Percentiles rank a stretch among this genome's conserved stretches.
Conservation (phyloP, 2,888 invertebrate genomes). For the Acleris sparsana region DNA sequence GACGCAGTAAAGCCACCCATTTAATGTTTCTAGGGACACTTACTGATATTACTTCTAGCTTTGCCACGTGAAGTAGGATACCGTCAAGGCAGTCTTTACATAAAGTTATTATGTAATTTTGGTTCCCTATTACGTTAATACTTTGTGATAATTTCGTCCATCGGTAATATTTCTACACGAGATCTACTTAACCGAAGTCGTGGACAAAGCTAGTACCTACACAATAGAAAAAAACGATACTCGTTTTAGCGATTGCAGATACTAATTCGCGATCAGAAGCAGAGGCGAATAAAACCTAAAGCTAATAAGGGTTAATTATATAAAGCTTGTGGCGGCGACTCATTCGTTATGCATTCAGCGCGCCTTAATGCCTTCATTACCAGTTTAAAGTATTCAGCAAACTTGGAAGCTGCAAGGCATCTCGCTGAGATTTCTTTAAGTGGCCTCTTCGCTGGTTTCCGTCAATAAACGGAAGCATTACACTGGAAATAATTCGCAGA, state of each 20-base stretch:
- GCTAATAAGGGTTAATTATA: slow-evolving; percentile 61
- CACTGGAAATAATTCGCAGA: slow-evolving; percentile 50
- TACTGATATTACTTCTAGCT: slow-evolving; percentile 42
- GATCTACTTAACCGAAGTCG: no score
- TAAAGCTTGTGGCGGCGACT: slow-evolving; percentile 63
- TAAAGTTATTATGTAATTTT: no score
- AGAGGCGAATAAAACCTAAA: slow-evolving; percentile 1
- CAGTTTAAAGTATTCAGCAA: slow-evolving; percentile 82
- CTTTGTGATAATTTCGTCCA: no score
- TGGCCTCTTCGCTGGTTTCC: slow-evolving; percentile 49
- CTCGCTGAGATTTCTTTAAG: slow-evolving; percentile 72
- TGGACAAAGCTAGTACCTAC: no score
- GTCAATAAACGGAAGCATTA: slow-evolving; percentile 52
- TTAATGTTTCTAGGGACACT: slow-evolving; percentile 45
- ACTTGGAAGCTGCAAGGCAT: slow-evolving; percentile 67
- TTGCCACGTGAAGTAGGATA: neutral
- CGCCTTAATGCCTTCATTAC: slow-evolving; percentile 80
- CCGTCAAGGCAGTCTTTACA: neutral
- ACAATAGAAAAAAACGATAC: no score
- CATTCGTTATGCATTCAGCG: slow-evolving; percentile 80
- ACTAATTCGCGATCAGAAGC: neutral
- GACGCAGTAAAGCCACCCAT: slow-evolving; percentile 43
- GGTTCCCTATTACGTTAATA: no score
- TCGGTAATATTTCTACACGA: no score
- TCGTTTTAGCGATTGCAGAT: no score